A percentile compares a stretch with the other conserved stretches of the same genome.
Evolutionary conservation across 2,888 invertebrate species (phyloP).

Genomic region (Ormyrus nitidulus): DNA sequence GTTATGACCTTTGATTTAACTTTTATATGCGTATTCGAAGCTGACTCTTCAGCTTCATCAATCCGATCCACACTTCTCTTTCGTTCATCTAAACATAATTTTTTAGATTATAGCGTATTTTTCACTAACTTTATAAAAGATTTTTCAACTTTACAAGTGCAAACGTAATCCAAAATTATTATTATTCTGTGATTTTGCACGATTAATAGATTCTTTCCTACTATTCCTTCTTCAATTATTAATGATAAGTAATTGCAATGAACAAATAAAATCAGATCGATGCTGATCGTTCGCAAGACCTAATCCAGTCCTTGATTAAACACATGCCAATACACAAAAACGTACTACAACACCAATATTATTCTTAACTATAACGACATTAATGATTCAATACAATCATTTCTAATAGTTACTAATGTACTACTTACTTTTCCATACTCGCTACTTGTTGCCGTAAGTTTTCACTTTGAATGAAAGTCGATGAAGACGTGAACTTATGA

Average conservation of each 20-base stretch:
- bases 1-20: conserved; percentile 6
- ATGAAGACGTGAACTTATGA: background rate
- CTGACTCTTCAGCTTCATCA: conserved; percentile 15
- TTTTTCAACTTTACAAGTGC: conserved; percentile 22
- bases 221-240: conserved; percentile 14
- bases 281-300: conserved; percentile 6
- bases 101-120: background rate
- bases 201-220: background rate
- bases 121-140: conserved; percentile 22
- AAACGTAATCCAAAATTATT: background rate
- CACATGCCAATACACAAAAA: conserved; percentile 30
- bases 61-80: conserved; percentile 44
- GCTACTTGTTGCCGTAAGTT: conserved; percentile 11
- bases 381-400: conserved; percentile 40
- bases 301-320: conserved; percentile 43
- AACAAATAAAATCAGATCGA: conserved; percentile 4
- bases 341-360: conserved; percentile 38
- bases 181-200: conserved; percentile 30
- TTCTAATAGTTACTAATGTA: conserved; percentile 32
- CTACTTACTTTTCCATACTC: conserved; percentile 36
- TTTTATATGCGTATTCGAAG: conserved; percentile 16
- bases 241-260: background rate
- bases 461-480: conserved; percentile 22
- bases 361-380: conserved; percentile 6
- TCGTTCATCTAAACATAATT: background rate